Evolutionary conservation across 2,797 vertebrate genomes (phyloP).

Genomic region (Onychomys leucogaster): DNA sequence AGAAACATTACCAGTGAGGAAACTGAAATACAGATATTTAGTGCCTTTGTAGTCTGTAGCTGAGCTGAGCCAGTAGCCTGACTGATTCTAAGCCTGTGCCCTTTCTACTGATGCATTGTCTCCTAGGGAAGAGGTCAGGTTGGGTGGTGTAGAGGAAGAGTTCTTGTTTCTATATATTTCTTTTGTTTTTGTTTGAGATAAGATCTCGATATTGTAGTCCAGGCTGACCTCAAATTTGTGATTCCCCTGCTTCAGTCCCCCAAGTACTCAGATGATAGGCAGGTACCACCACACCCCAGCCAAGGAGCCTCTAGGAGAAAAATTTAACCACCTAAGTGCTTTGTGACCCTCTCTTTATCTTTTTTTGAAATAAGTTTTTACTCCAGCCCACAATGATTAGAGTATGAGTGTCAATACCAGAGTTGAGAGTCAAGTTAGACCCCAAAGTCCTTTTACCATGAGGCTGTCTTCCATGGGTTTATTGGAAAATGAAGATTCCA

Average conservation of each 20-base stretch:
- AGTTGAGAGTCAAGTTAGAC: constrained; percentile 38
- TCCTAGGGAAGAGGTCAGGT: constrained; percentile 12
- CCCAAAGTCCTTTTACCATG: neutral
- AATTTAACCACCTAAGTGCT: constrained; percentile 4
- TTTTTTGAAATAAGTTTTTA: neutral
- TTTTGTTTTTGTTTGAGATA: neutral
- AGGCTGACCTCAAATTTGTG: neutral
- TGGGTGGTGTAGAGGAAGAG: neutral
- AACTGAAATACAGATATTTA: neutral
- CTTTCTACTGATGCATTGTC: neutral
- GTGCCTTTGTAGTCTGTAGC: neutral
- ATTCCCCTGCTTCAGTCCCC: neutral
- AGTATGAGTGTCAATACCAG: neutral
- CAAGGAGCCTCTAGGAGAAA: constrained; percentile 33
- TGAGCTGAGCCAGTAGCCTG: neutral
- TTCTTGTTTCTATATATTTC: neutral
- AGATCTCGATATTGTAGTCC: neutral
- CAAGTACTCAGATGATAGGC: neutral
- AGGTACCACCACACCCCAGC: neutral
- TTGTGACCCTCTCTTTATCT: neutral
- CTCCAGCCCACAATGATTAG: constrained; percentile 1
- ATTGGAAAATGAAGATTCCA: constrained; percentile 62
- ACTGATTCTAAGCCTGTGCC: neutral
- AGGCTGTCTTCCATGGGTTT: neutral
- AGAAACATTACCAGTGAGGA: neutral